phyloP scores from a whole-genome alignment of 2,888 invertebrate genomes.

The Xestia c-nigrum region DNA sequence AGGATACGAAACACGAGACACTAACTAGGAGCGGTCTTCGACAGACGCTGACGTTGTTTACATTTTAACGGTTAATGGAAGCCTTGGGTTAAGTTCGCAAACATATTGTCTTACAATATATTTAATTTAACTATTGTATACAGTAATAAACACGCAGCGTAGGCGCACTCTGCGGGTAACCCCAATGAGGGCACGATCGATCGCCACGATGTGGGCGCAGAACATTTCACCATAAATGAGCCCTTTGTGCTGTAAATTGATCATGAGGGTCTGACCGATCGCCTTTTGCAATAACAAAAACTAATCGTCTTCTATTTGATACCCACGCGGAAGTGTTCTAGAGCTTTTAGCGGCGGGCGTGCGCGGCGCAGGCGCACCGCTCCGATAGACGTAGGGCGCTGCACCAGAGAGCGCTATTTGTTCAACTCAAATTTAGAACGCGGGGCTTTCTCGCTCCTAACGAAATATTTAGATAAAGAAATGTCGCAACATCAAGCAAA shows the following conservation, averaged over 20 bases:
- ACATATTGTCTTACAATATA: conserved; percentile 68
- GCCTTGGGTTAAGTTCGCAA: conserved; percentile 74
- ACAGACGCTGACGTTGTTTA: conserved; percentile 76
- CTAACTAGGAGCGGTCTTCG: conserved; percentile 83
- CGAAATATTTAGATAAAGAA: conserved; percentile 82
- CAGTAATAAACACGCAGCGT: conserved; percentile 71
- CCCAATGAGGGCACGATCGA: conserved; percentile 87
- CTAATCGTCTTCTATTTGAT: conserved; percentile 68
- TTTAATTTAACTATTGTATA: conserved; percentile 55
- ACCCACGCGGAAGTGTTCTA: conserved; percentile 62
- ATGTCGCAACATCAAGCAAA: conserved; percentile 84
- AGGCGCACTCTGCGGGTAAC: conserved; percentile 78
- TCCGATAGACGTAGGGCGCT: conserved; percentile 10
- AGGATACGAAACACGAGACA: conserved; percentile 83
- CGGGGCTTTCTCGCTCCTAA: conserved; percentile 75
- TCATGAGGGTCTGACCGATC: conserved; percentile 85
- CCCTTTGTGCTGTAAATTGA: conserved; percentile 88
- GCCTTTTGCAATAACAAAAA: conserved; percentile 85
- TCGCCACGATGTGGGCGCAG: conserved; percentile 83
- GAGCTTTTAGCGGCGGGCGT: conserved; percentile 31
- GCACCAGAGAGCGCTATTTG: conserved; percentile 67
- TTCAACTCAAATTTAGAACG: conserved; percentile 76
- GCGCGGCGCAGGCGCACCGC: conserved; percentile 18
- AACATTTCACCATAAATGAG: conserved; percentile 82
- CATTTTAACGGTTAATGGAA: conserved; percentile 84